Evolutionary conservation across 2,113 vertebrate species (phyloP).

Genomic region (Syngnathus scovelli): DNA sequence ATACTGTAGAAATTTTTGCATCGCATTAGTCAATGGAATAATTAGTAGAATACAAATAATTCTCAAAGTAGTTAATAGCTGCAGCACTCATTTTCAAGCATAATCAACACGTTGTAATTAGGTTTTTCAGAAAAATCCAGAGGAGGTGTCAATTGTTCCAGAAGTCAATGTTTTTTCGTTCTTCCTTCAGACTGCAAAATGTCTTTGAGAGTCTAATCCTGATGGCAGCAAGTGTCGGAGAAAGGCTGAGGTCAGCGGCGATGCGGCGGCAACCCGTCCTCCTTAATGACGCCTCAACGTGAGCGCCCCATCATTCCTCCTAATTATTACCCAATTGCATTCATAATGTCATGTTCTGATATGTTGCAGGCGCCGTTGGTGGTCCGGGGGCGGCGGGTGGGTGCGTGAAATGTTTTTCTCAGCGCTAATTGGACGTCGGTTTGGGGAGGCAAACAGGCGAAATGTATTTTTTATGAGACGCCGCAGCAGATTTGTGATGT

Average conservation of each 20-base stretch:
- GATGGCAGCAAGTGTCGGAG: constrained; percentile 50
- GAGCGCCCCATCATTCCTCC: constrained; percentile 64
- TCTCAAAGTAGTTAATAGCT: too few species aligned
- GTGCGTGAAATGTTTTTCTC: constrained; percentile 54
- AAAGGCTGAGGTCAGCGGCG: constrained; percentile 58
- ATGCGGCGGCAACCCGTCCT: constrained; percentile 50
- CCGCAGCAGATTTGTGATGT: constrained; percentile 39
- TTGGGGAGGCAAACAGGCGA: constrained; percentile 46
- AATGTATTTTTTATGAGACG: constrained; percentile 65
- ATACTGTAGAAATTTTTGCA: too few species aligned
- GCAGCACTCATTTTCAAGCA: too few species aligned
- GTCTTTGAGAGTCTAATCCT: constrained; percentile 21
- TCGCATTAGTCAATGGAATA: too few species aligned
- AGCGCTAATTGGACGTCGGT: constrained; percentile 66
- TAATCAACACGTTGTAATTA: too few species aligned
- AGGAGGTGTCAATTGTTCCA: too few species aligned
- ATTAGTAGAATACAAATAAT: too few species aligned
- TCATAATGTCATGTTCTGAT: constrained; percentile 66
- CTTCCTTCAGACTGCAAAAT: constrained; percentile 22
- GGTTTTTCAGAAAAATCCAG: too few species aligned
- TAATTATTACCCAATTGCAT: constrained; percentile 75
- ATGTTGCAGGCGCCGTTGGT: constrained; percentile 54
- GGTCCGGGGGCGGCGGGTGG: constrained; percentile 46
- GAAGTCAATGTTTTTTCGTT: not conserved
- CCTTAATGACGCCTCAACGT: constrained; percentile 64